Evolutionary conservation across 35 echinoderm and acorn worm genomes (phyloP).

Genomic region (Lytechinus variegatus): DNA sequence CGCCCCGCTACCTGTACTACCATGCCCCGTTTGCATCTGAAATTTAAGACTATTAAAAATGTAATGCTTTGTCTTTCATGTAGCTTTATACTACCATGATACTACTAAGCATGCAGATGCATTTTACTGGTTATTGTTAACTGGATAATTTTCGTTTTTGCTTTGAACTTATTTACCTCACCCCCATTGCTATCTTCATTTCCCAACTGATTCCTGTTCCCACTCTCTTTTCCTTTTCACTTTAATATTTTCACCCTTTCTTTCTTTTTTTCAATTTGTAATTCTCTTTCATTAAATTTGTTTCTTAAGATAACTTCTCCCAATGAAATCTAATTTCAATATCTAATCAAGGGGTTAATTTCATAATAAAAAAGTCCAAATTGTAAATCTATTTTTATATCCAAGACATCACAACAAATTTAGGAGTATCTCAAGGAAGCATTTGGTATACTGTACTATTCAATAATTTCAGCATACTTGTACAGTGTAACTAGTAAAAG

Average conservation of each 20-base stretch:
- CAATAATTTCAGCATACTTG: too few relatives aligned
- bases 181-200: not conserved
- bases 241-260: not conserved
- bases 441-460: too few relatives aligned
- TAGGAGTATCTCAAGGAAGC: too few relatives aligned
- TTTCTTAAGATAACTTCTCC: too few relatives aligned
- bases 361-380: too few relatives aligned
- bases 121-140: not conserved
- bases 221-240: not conserved
- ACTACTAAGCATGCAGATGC: not conserved
- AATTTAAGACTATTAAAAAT: not conserved
- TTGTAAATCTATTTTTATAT: too few relatives aligned
- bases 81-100: too few relatives aligned
- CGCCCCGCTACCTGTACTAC: conserved; percentile 29
- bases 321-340: too few relatives aligned
- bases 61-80: not conserved
- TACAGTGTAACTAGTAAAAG: too few relatives aligned
- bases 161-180: not conserved
- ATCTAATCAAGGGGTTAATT: too few relatives aligned
- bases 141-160: not conserved
- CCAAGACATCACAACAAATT: too few relatives aligned
- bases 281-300: not conserved
- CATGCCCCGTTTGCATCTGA: not conserved
- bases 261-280: not conserved
- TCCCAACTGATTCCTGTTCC: too few relatives aligned